Evolutionary conservation across 2,113 vertebrate species (phyloP), one percentile per base, ranked within the genome.

Genomic region (Orientallactaga bullata): DNA sequence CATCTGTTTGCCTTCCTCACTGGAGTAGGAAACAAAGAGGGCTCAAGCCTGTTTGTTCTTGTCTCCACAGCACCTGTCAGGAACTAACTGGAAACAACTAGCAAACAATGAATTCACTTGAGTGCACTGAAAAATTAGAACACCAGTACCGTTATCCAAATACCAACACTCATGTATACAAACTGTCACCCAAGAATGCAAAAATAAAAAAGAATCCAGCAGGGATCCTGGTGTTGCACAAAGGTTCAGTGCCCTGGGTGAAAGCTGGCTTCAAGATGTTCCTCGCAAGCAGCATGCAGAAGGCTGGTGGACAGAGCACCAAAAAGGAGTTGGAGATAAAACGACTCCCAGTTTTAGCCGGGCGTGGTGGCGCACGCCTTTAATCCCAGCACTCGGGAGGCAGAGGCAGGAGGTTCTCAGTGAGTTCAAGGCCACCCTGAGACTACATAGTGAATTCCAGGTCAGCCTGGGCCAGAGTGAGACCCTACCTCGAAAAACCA

Each of bases 91-190:
- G 69, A 90, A 90, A 35, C 74, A 69, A 85, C 35, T 35, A 85
- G 47, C n/a, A 63, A 92, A 65, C 61, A 85, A 85, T 65, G 32
- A 94, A 83, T 78, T 93, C 35, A 80, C 76, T 5, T 90, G 90
- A 93, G 21, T 35, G 60, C 39, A 82, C 71, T 35, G 26, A 63
- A 90, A 92, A 88, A 47, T 68, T 28, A 51, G 37, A 83, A 90
- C 42, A 69, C 58, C n/a, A 58, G 15, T 7, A 58, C 6, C 71
- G 32, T 85, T 83, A 83, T 9, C 18, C 1, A 32, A 84, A 92
- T 66, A 66, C 55, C 47, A 42, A 5, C 10, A 72, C 30, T 60
- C 63, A 78, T 47, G 4, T 83, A 84, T 12, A 85, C 32, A 80
- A 78, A 82, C 60, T 71, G 55, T 51, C 76, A 94, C 28, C n/a